These are phyloP conservation scores for Nymphalis c-album DNA, from an alignment of 2,888 invertebrate species.

Conservation along the genomic window DNA sequence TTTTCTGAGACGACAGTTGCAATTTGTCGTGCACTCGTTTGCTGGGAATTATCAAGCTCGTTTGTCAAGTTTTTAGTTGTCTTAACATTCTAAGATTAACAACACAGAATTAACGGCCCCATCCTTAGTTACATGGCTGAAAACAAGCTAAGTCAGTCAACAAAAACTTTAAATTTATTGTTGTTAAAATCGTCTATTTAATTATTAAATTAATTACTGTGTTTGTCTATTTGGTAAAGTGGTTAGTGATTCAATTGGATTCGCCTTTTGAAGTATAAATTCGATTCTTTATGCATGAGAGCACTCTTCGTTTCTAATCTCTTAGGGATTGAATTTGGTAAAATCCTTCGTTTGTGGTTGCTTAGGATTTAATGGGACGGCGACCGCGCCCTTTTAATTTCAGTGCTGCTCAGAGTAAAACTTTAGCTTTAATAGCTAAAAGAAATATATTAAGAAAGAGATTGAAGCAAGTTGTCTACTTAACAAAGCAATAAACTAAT, in stretches of 20 bases:
- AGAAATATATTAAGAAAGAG: neutral
- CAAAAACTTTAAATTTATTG: neutral
- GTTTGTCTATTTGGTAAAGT: conserved; percentile 18
- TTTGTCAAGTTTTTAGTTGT: conserved; percentile 45
- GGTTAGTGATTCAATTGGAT: conserved; percentile 22
- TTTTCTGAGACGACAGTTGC: conserved; percentile 32
- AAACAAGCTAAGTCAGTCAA: neutral
- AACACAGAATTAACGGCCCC: conserved; percentile 3
- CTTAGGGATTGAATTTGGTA: conserved; percentile 28
- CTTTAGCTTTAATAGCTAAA: neutral
- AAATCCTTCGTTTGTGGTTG: conserved; percentile 29
- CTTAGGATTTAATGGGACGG: conserved; percentile 18
- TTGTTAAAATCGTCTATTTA: neutral
- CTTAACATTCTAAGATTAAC: conserved; percentile 9
- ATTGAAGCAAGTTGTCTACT: neutral
- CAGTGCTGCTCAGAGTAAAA: neutral
- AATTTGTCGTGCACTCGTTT: conserved; percentile 49
- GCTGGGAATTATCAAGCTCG: conserved; percentile 48
- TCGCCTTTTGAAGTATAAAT: conserved; percentile 28
- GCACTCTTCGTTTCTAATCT: conserved; percentile 24
- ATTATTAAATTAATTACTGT: conserved; percentile 2
- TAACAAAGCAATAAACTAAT: neutral
- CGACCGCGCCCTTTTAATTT: conserved; percentile 7
- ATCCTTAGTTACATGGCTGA: neutral
- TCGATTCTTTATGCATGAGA: conserved; percentile 34